A percentile compares a stretch with the other conserved stretches of the same genome.
phyloP scores from a whole-genome alignment of 2,113 vertebrate species.

The Rhynchomys soricoides region DNA sequence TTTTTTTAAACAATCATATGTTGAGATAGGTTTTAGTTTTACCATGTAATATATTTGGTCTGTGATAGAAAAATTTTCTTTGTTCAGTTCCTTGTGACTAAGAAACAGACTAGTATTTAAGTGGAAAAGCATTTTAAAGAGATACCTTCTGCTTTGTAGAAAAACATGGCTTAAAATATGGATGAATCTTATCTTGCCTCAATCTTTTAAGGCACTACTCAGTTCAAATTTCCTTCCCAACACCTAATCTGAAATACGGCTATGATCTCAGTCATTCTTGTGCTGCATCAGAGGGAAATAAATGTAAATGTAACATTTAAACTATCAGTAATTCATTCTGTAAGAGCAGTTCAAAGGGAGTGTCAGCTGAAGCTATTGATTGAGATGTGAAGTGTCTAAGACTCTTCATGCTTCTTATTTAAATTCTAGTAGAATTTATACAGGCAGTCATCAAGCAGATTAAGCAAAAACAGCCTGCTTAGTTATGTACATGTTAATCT shows the following conservation, averaged over 20 bases:
- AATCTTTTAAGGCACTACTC: constrained; percentile 75
- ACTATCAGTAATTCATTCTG: constrained; percentile 82
- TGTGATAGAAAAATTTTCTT: background rate
- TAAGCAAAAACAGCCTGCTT: constrained; percentile 64
- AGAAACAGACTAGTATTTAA: background rate
- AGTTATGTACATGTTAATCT: constrained; percentile 76
- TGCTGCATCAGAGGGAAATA: constrained; percentile 82
- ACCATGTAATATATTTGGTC: background rate
- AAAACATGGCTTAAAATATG: background rate
- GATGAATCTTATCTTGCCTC: background rate
- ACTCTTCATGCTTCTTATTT: constrained; percentile 76
- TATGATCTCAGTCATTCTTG: constrained; percentile 80
- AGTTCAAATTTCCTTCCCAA: constrained; percentile 76
- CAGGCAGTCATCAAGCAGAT: constrained; percentile 73
- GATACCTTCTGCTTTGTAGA: background rate
- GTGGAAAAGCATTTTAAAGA: background rate
- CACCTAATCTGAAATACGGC: constrained; percentile 77
- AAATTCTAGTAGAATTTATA: constrained; percentile 81
- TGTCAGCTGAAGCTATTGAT: constrained; percentile 78
- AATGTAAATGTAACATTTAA: constrained; percentile 88
- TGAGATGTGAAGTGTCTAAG: constrained; percentile 78
- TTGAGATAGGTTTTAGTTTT: background rate
- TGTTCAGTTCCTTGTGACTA: background rate
- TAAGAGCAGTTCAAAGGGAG: constrained; percentile 84
- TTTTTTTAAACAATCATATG: background rate